Evolutionary conservation across 2,888 invertebrate genomes (phyloP).

Genomic region (Chloromyia formosa): DNA sequence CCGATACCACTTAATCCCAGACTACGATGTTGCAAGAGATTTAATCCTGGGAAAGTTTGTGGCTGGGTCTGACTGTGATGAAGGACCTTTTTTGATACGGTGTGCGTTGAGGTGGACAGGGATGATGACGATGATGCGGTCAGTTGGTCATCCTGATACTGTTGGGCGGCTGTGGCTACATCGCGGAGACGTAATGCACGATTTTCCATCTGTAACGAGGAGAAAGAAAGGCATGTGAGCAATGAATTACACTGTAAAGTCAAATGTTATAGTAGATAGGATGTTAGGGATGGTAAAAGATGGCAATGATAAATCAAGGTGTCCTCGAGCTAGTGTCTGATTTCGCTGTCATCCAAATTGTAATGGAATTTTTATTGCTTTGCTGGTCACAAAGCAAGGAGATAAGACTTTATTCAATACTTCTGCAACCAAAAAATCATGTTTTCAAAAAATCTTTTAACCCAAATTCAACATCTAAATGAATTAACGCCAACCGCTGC

Average conservation of each 20-base stretch:
- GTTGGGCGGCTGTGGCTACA: conserved; percentile 62
- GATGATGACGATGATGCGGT: conserved; percentile 51
- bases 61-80: conserved; percentile 51
- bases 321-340: too few species aligned
- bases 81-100: conserved; percentile 37
- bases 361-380: too few species aligned
- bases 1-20: conserved; percentile 44
- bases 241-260: background rate
- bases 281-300: background rate
- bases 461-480: too few species aligned
- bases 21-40: conserved; percentile 1
- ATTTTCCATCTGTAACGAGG: conserved; percentile 78
- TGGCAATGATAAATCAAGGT: background rate
- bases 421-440: too few species aligned
- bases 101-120: conserved; percentile 42
- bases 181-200: conserved; percentile 78
- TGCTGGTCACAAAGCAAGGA: too few species aligned
- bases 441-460: too few species aligned
- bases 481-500: too few species aligned
- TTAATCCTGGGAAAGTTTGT: conserved; percentile 34
- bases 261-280: background rate
- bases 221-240: too few species aligned
- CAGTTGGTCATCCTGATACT: conserved; percentile 63
- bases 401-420: too few species aligned
- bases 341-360: too few species aligned